phyloP scores from a whole-genome alignment of 2,888 invertebrate genomes.

The Phymatocera aterrima region DNA sequence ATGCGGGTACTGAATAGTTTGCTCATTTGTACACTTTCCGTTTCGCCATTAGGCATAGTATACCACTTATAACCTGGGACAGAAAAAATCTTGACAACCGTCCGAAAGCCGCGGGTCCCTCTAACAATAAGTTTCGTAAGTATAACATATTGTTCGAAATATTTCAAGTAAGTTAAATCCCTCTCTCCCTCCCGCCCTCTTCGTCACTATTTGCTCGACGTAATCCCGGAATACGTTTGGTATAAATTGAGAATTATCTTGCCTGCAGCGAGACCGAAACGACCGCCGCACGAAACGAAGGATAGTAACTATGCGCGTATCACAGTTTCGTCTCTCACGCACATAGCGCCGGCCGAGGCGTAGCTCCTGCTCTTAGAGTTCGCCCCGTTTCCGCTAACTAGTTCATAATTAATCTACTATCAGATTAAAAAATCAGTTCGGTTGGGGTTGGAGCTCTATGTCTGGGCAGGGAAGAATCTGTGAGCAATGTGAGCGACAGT shows the following conservation, averaged over 20 bases:
- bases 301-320: slow-evolving; percentile 39
- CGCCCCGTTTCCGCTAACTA: slow-evolving; percentile 36
- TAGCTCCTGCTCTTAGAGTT: slow-evolving; percentile 14
- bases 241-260: neutral
- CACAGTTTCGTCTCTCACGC: slow-evolving; percentile 36
- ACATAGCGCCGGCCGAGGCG: slow-evolving; percentile 20
- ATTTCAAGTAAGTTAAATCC: neutral
- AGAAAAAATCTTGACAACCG: slow-evolving; percentile 11
- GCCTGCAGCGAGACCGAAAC: neutral
- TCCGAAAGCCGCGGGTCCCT: neutral
- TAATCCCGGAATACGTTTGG: neutral
- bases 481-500: no score
- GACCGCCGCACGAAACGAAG: slow-evolving; percentile 6
- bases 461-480: no score
- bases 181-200: no score
- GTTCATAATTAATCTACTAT: slow-evolving; percentile 26
- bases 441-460: no score
- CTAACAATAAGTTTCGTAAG: neutral
- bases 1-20: slow-evolving; percentile 38
- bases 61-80: neutral
- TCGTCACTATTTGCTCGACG: neutral
- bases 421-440: neutral
- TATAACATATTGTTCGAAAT: neutral
- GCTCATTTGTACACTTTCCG: slow-evolving; percentile 13
- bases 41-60: neutral